Conservation (phyloP, 2,797 vertebrate species). For the Avahi laniger region DNA sequence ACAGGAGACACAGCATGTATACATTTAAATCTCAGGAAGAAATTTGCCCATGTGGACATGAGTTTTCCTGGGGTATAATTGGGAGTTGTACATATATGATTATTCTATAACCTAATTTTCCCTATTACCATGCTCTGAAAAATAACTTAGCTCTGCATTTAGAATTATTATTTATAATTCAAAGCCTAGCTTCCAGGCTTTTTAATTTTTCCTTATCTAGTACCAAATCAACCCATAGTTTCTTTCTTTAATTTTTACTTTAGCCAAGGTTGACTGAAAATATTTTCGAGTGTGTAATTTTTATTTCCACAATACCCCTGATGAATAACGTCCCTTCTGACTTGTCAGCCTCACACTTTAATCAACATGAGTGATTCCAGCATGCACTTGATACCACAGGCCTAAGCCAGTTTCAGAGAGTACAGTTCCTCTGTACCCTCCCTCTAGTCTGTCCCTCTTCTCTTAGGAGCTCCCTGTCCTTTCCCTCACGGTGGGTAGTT, state of each 20-base stretch:
- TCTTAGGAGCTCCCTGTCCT: background rate
- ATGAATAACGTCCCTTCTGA: background rate
- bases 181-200: background rate
- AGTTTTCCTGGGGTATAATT: background rate
- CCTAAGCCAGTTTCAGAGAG: background rate
- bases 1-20: background rate
- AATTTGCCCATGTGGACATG: background rate
- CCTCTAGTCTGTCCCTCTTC: background rate
- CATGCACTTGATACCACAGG: background rate
- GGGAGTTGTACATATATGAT: background rate
- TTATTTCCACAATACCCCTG: background rate
- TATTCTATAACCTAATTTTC: background rate
- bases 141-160: background rate
- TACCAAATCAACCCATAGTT: background rate
- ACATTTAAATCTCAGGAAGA: background rate
- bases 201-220: background rate
- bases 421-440: background rate
- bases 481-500: background rate
- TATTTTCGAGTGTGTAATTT: background rate
- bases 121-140: background rate
- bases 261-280: background rate
- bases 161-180: background rate
- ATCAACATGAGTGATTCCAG: background rate
- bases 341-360: background rate
- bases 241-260: background rate